A percentile compares a stretch with the other conserved stretches of the same genome.
These are phyloP conservation scores for Sinodicranocentrus sp. DNA, from an alignment of 2,888 invertebrate genomes.

Conservation along the genomic window DNA sequence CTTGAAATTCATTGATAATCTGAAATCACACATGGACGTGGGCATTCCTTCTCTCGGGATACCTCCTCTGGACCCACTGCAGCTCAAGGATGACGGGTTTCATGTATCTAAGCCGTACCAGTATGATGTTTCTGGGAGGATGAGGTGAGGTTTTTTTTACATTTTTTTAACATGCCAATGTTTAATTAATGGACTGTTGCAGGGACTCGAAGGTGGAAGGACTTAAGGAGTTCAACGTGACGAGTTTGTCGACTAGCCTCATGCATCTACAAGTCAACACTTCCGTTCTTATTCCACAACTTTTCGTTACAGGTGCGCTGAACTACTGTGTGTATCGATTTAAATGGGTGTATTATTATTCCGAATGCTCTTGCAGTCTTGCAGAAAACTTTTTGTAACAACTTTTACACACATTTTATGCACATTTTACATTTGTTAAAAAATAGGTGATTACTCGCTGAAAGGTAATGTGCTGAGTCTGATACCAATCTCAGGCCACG, in stretches of 20 bases:
- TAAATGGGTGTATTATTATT: no score
- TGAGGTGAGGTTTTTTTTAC: constrained; percentile 19
- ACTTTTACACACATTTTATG: no score
- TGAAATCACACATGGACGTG: constrained; percentile 49
- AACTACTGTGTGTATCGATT: no score
- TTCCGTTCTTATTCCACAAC: constrained; percentile 27
- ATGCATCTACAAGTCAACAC: constrained; percentile 49
- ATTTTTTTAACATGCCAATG: not conserved
- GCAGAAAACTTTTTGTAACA: no score
- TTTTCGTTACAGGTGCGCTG: constrained; percentile 41
- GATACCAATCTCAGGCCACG: constrained; percentile 42
- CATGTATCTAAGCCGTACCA: constrained; percentile 18
- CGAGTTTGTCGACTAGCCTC: constrained; percentile 30
- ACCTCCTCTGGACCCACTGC: constrained; percentile 63
- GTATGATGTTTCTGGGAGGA: constrained; percentile 18
- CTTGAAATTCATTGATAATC: constrained; percentile 34
- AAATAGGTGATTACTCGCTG: constrained; percentile 47
- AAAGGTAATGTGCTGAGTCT: not conserved
- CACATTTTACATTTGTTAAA: no score
- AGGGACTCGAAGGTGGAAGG: constrained; percentile 36
- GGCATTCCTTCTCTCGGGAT: constrained; percentile 61
- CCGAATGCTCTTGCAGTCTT: no score
- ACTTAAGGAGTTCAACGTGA: constrained; percentile 50
- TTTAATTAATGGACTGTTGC: not conserved
- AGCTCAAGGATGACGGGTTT: not conserved